Evolutionary conservation across 2,888 invertebrate genomes (phyloP), one percentile per base, ranked within the genome.

Genomic region (Coleophora deauratella): DNA sequence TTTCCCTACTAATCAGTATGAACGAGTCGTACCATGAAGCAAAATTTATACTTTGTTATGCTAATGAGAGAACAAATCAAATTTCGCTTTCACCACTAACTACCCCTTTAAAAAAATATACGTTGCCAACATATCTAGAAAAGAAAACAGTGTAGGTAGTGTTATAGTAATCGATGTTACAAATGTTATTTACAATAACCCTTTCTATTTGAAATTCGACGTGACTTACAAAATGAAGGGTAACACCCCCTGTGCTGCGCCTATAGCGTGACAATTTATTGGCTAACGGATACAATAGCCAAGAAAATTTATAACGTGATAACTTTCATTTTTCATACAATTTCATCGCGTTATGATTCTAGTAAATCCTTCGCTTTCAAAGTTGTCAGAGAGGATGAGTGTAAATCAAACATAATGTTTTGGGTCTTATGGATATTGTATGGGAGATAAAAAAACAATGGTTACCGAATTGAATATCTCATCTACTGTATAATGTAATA

Each of bases 291-390:
- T 57, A 84, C 77, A 82, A 85, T 69, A 57, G 66, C 49, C 49
- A 50, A 55, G 62, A 64, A 69, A 73, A 81, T 84, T 82, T 84
- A 85, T 78, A 57, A 75, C 66, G 81, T 82, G 84, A 72, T 79
- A 82, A 85, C 66, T 65, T 64, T 55, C 61, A 53, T 66, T 70
- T 70, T 66, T 64, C 59, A 64, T 66, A 47, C 51, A 54, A 62
- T 69, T 68, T 65, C 66, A 70, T 65, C 60, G 55, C 46, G 54
- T 40, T 43, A 41, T 44, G 42, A 41, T 42, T 43, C 38, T 27
- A 41, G 43, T 41, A 39, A 42, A 45, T 45, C 42, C 42, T 31
- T 7, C 11, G 38, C 33, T 21, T 42, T 43, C 34, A 9, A 37
- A 11, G 21, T n/a, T 46, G 46, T 50, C 38, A 32, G 28, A 12